Evolutionary conservation across 2,113 vertebrate genomes (phyloP), one percentile per base, ranked within the genome.

Genomic region (Riparia riparia): DNA sequence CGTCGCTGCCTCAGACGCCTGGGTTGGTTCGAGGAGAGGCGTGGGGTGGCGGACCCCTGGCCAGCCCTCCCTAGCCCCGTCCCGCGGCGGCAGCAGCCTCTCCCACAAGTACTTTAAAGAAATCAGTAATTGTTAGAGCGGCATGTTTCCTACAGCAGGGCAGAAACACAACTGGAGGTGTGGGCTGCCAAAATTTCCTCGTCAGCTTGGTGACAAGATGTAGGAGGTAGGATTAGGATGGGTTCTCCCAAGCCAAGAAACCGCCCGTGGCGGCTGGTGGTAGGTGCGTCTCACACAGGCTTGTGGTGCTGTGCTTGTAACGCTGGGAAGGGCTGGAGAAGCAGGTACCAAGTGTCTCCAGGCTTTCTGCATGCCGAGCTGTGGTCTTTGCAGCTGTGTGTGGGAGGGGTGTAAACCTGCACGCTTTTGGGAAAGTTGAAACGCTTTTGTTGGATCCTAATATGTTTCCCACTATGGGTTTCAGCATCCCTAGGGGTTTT

Each of bases 181-280:
- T 29, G 44, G 71, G 74, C 60, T 71, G 71, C 60, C 91, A 74
- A 83, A 56, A 54, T 39, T 83, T 77, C n/a, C 51, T 39, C 31
- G 19, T 1, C 60, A 37, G 3, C 18, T 37, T 26, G 60, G 45
- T 73, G 89, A 31, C 66, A 79, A 57, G 22, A 57, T 28, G 8
- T 9, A 47, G 45, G 54, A 54, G 78, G n/a, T 25, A 63, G 71
- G 85, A 4, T 63, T 39, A 60, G 73, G 63, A 9, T 2, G 25
- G 20, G 42, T n/a, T 47, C n/a, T 81, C 26, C 42, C 26, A 7
- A 69, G 71, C 16, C 6, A 3, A 49, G 60, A 19, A 25, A 4
- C 11, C 0, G 31, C 45, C 66, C 0, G 21, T 69, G 49, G 21
- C 2, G 5, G 32, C 60, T 26, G n/a, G 10, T 3, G 32, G 17